Evolutionary conservation across 2,888 invertebrate species (phyloP).

Genomic region (Stenodema calcarata): DNA sequence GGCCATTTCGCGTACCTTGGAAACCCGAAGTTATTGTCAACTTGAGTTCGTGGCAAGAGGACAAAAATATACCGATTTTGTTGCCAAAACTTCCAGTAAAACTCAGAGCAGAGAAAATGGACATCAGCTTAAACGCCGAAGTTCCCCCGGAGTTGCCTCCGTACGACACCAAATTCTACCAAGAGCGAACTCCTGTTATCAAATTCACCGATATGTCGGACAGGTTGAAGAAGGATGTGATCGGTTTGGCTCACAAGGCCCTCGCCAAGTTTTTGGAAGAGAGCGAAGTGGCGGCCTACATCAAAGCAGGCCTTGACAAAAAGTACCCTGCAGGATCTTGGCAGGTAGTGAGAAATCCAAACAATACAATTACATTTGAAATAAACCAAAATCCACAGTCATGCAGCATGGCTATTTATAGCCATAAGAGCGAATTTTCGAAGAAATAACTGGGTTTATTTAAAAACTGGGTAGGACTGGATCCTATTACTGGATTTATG

Average conservation of each 20-base stretch:
- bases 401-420: too few species aligned
- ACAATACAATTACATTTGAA: too few species aligned
- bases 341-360: too few species aligned
- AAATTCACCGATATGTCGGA: slow-evolving; percentile 49
- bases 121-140: background rate
- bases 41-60: background rate
- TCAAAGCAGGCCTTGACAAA: slow-evolving; percentile 33
- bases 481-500: too few species aligned
- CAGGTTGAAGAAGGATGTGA: slow-evolving; percentile 44
- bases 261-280: slow-evolving; percentile 48
- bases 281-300: slow-evolving; percentile 45
- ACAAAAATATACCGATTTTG: background rate
- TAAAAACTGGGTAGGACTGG: too few species aligned
- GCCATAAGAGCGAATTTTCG: too few species aligned
- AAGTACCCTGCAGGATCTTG: background rate
- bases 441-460: too few species aligned
- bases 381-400: too few species aligned
- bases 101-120: background rate
- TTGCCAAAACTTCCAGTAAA: background rate
- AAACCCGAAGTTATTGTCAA: background rate
- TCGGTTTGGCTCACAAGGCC: slow-evolving; percentile 34
- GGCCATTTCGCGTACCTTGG: background rate
- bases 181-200: slow-evolving; percentile 27
- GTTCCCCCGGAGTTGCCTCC: slow-evolving; percentile 41
- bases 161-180: slow-evolving; percentile 47